Percentiles rank a stretch among this genome's conserved stretches.
Evolutionary conservation across 2,888 invertebrate genomes (phyloP).

Genomic region (Tuberolachnus salignus): DNA sequence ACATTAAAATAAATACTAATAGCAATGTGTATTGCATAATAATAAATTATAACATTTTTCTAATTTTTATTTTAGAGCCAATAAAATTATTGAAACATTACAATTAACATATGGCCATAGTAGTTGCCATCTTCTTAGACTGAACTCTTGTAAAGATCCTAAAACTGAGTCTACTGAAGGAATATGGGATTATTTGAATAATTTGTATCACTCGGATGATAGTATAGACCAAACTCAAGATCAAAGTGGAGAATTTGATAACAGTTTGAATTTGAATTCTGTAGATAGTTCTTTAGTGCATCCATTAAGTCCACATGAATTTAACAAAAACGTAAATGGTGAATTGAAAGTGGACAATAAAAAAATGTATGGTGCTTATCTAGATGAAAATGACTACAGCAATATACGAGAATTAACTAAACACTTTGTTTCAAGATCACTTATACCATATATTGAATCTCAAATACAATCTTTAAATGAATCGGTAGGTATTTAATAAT

Average conservation of each 20-base stretch:
- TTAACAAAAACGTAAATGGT: conserved; percentile 54
- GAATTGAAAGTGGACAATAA: conserved; percentile 62
- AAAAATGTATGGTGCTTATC: conserved; percentile 64
- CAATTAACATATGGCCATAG: conserved; percentile 85
- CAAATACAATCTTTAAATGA: conserved; percentile 82
- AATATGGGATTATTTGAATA: conserved; percentile 37
- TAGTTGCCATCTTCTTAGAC: conserved; percentile 86
- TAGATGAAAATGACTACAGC: conserved; percentile 60
- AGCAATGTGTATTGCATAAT: not conserved
- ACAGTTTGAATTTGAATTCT: conserved; percentile 64
- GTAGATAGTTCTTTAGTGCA: conserved; percentile 66
- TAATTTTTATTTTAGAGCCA: conserved; percentile 71
- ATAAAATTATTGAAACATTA: conserved; percentile 80
- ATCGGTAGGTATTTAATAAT: conserved; percentile 65
- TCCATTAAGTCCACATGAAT: conserved; percentile 71
- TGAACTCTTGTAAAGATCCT: conserved; percentile 75
- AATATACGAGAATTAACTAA: conserved; percentile 61
- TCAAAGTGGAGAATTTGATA: conserved; percentile 66
- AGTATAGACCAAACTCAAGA: conserved; percentile 66
- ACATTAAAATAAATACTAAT: not conserved
- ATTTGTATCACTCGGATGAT: conserved; percentile 62
- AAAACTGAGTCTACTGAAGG: conserved; percentile 27
- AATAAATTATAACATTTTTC: not conserved
- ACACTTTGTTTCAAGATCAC: conserved; percentile 78
- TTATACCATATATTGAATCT: conserved; percentile 90